Conservation (phyloP, 2,888 invertebrate species). For the Abscondita cerata region DNA sequence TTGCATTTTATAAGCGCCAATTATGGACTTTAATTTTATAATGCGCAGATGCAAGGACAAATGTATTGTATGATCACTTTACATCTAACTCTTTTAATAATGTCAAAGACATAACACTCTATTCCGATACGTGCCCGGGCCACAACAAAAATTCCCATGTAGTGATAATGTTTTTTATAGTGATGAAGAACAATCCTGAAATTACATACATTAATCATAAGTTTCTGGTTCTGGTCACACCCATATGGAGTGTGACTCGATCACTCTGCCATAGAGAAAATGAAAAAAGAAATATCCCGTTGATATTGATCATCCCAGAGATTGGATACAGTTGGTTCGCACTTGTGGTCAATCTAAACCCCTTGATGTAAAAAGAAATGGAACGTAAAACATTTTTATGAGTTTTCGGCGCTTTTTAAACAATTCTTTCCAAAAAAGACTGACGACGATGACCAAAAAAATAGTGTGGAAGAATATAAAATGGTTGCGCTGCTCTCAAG, state of each 20-base stretch:
- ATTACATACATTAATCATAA: not conserved
- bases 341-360: not conserved
- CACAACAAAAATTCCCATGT: not conserved
- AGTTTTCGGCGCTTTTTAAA: not conserved
- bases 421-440: not conserved
- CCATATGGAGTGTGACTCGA: slow-evolving; percentile 8
- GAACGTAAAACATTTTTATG: too few species aligned
- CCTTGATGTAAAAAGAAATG: too few species aligned
- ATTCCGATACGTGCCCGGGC: not conserved
- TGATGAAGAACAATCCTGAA: not conserved
- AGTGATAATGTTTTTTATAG: not conserved
- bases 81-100: not conserved
- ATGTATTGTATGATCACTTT: not conserved
- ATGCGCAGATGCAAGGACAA: not conserved
- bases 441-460: not conserved
- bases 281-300: not conserved
- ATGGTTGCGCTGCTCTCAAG: not conserved
- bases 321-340: slow-evolving; percentile 5
- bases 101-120: not conserved
- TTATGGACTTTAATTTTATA: not conserved
- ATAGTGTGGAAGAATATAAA: not conserved
- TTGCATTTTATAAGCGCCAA: not conserved
- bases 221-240: slow-evolving; percentile 3
- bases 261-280: slow-evolving; percentile 1
- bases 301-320: not conserved